Percentiles rank a stretch among this genome's conserved stretches.
phyloP scores from a whole-genome alignment of 2,888 invertebrate species.

The Embidobia sp. region DNA sequence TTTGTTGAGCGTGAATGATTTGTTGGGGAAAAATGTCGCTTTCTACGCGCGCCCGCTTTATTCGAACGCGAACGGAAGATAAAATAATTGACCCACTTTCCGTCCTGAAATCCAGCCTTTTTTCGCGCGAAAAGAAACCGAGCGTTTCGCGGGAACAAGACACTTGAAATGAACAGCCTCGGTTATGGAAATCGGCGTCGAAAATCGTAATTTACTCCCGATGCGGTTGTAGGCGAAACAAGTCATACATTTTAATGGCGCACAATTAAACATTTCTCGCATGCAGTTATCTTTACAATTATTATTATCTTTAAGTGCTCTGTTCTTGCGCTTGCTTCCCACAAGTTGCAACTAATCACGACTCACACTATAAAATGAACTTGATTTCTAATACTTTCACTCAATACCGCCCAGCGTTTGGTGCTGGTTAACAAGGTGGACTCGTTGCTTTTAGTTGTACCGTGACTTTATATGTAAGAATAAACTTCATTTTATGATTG shows the following conservation, averaged over 20 bases:
- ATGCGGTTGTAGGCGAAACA: not conserved
- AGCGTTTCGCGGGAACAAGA: too few relatives aligned
- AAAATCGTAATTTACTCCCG: not conserved
- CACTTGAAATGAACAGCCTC: too few relatives aligned
- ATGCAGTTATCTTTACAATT: conserved; percentile 7
- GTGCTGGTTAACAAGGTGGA: too few relatives aligned
- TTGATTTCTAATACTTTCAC: conserved; percentile 58
- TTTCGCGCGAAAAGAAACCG: too few relatives aligned
- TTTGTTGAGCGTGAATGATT: conserved; percentile 9
- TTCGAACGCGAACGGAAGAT: not conserved
- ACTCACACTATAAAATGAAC: conserved; percentile 34
- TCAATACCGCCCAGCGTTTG: not conserved
- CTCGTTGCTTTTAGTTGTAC: too few relatives aligned
- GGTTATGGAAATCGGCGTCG: too few relatives aligned
- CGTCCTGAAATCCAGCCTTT: too few relatives aligned
- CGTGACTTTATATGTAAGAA: too few relatives aligned
- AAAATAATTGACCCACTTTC: not conserved
- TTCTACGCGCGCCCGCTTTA: not conserved
- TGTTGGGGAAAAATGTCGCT: not conserved
- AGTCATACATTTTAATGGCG: conserved; percentile 11
- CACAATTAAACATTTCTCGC: conserved; percentile 2
- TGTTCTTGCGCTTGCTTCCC: conserved; percentile 16
- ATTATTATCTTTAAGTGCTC: conserved; percentile 8
- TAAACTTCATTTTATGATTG: too few relatives aligned
- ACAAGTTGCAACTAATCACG: conserved; percentile 21